Evolutionary conservation across 2,888 invertebrate species (phyloP), one percentile per base, ranked within the genome.

Genomic region (Andrena dorsata): DNA sequence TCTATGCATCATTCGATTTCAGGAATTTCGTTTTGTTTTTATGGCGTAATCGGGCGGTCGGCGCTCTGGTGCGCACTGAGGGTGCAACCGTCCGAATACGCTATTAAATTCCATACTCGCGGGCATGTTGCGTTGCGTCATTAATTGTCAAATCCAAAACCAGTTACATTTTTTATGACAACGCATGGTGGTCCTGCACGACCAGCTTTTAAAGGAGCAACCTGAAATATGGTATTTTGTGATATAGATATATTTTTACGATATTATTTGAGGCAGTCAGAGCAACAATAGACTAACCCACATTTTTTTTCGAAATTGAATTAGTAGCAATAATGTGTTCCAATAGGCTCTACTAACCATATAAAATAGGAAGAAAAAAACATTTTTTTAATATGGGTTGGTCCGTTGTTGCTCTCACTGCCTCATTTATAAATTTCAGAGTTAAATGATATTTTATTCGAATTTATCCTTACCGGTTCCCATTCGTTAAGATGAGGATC

Each of bases 161-260:
- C 60, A 23, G 32, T 63, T 77, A 82, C 80, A 87, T 90, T 88
- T 83, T 91, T 92, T 2, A 93, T 95, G 68, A 98, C 97, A 16
- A 98, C 96, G 90, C 98, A 98, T 65, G 98, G 97, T 82, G 98
- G 97, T 82, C 98, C 98, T 32, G 98, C 98, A 83, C 98, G 95
- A 20, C 98, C 98, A 41, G 96, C 97, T 90, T 96, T 96, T 84
- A 98, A 95, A 35, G 97, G 96, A 13, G 97, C 96, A 82, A 98
- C 95, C 94, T 95, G 32, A 95, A 95, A 76, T 77, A 85, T 78
- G 83, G 77, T 61, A 64, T 82, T 75, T 32, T 6, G 10, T 64
- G 32, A 58, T 68, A 51, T 51, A 32, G 10, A 51, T 28, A 8
- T 51, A 0, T 10, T 26, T 51, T 20, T 8, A 1, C 51, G 20